Evolutionary conservation across 2,113 vertebrate species (phyloP), one percentile per base, ranked within the genome.

Genomic region (Thinocorus orbignyianus): DNA sequence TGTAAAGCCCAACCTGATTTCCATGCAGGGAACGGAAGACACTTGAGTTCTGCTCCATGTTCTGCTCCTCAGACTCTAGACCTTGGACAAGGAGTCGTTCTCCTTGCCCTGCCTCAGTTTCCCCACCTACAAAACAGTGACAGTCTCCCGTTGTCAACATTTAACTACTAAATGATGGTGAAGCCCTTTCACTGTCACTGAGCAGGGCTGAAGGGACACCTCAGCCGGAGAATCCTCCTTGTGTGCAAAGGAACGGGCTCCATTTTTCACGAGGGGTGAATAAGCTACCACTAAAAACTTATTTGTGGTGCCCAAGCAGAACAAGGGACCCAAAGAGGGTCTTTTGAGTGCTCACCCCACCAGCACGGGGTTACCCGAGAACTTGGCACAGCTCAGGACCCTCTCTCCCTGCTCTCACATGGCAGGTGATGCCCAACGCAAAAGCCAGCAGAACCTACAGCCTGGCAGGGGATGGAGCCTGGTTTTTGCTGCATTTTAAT

Each of bases 1-100:
- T 52, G 3, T 17, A 57, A 89, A 91, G 33, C 70, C 64, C 66
- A 58, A 7, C 30, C 9, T 25, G 16, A 58, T 85, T 87, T 87
- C 66, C n/a, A 20, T 0, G 3, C 0, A 1, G 11, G 19, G 33
- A 78, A 33, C 0, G 13, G n/a, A 24, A 70, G 26, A 42, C 0
- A 5, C 62, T 5, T 37, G 18, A 10, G 37, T 23, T 92, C 64
- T 79, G 42, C 64, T 70, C 39, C 7, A 2, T 6, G 25, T 24
- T 89, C 18, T 42, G 25, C 19, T 41, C 11, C 42, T 22, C 49
- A 73, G 25, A 17, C 44, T 65, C 54, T 28, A 42, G 14, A n/a
- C 39, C 39, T 66, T 26, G 19, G 23, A 10, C 30, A 37, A 79
- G n/a, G 39, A 60, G 35, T 25, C 22, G 3, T 42, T 42, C 61